These are phyloP conservation scores for Euplexia lucipara DNA, from an alignment of 2,888 invertebrate species.

Conservation along the genomic window DNA sequence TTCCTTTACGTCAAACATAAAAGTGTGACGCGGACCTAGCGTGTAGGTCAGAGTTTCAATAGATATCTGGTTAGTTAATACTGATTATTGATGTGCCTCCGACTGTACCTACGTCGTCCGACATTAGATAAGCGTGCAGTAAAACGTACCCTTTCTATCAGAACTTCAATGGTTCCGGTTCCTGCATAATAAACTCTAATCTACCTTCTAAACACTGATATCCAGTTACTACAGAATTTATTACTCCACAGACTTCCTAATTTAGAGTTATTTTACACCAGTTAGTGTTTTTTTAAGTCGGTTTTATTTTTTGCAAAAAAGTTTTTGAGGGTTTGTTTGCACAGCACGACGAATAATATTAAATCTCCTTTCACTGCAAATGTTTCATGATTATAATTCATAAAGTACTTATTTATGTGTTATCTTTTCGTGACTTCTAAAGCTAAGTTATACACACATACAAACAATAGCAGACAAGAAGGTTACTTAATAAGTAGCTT, in stretches of 20 bases:
- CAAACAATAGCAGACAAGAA: conserved; percentile 18
- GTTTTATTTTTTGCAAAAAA: no score
- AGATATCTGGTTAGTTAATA: no score
- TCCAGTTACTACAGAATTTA: conserved; percentile 42
- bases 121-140: conserved; percentile 27
- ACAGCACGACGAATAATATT: conserved; percentile 17
- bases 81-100: no score
- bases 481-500: conserved; percentile 20
- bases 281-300: no score
- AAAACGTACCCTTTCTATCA: conserved; percentile 49
- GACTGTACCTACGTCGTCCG: not conserved
- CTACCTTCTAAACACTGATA: conserved; percentile 3
- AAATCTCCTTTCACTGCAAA: conserved; percentile 53
- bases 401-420: not conserved
- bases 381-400: conserved; percentile 3
- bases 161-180: conserved; percentile 46
- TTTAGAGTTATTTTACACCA: no score
- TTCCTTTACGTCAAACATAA: no score
- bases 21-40: no score
- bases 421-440: conserved; percentile 17
- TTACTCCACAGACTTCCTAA: no score
- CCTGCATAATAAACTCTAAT: conserved; percentile 52
- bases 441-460: not conserved
- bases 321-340: no score
- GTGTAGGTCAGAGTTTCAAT: no score